A percentile compares a stretch with the other conserved stretches of the same genome.
Conservation (phyloP, 2,888 invertebrate species). For the Panopea generosa region DNA sequence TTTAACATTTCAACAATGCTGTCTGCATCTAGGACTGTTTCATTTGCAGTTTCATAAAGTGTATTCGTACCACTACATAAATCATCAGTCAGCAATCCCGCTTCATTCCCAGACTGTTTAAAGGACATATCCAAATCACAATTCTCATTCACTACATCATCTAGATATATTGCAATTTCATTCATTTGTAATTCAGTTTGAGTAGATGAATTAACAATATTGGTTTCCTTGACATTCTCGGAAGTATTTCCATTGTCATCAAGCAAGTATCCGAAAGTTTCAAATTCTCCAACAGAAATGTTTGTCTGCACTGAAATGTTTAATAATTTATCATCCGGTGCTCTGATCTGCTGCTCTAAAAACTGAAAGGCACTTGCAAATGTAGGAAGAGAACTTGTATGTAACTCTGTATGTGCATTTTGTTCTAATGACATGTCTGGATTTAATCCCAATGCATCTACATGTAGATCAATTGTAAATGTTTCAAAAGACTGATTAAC, state of each 20-base stretch:
- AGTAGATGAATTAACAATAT: conserved; percentile 7
- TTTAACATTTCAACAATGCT: too few relatives aligned
- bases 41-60: neutral
- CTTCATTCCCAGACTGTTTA: too few relatives aligned
- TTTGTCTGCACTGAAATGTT: conserved; percentile 39
- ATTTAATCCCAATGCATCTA: too few relatives aligned
- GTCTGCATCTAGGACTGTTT: neutral
- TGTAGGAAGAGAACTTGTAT: conserved; percentile 26
- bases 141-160: too few relatives aligned
- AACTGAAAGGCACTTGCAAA: conserved; percentile 40
- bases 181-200: conserved; percentile 18
- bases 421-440: too few relatives aligned
- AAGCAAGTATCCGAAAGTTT: conserved; percentile 20
- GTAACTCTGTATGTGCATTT: neutral
- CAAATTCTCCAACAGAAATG: conserved; percentile 33
- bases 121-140: too few relatives aligned
- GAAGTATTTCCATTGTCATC: conserved; percentile 41
- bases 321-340: neutral
- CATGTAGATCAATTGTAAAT: too few relatives aligned
- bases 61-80: too few relatives aligned
- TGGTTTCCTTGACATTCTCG: conserved; percentile 34
- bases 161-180: neutral
- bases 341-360: conserved; percentile 25
- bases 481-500: neutral
- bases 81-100: too few relatives aligned